These are phyloP conservation scores for Syrrhaptes paradoxus DNA, from an alignment of 2,113 vertebrate genomes.

Conservation along the genomic window DNA sequence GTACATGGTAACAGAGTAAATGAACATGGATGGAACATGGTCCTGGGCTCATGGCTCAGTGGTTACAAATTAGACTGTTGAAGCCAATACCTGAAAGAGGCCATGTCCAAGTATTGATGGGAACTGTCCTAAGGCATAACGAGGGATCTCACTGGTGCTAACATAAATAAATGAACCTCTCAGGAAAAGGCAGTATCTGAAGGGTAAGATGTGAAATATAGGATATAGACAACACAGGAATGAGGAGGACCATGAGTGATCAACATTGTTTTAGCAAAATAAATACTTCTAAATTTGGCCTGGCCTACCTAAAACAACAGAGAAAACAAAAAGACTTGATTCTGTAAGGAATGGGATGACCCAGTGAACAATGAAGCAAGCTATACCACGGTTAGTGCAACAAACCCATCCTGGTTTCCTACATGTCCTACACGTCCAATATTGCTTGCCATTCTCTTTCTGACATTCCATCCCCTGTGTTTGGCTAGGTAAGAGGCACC, in stretches of 20 bases:
- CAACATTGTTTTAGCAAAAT: not conserved
- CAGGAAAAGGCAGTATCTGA: not conserved
- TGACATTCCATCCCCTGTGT: rapidly evolving
- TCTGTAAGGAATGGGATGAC: not conserved
- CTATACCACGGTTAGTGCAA: not conserved
- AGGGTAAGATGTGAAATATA: not conserved
- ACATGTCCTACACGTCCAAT: not conserved
- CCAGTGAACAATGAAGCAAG: not conserved
- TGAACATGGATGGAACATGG: not conserved
- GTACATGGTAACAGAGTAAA: not conserved
- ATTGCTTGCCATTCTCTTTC: not conserved
- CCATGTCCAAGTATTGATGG: not conserved
- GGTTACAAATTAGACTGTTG: not conserved
- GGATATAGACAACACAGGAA: not conserved
- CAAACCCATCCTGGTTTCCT: not conserved
- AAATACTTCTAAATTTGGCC: not conserved
- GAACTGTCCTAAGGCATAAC: not conserved
- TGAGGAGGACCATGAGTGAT: rapidly evolving
- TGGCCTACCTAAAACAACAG: not conserved
- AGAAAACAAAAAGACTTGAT: not conserved
- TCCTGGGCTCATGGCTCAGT: not conserved
- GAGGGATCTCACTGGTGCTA: not conserved
- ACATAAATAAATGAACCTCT: not conserved
- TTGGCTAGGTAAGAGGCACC: not conserved
- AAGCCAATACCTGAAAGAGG: not conserved